A percentile compares a stretch with the other conserved stretches of the same genome.
Evolutionary conservation across 2,888 invertebrate genomes (phyloP).

Genomic region (Leucophora obtusa): DNA sequence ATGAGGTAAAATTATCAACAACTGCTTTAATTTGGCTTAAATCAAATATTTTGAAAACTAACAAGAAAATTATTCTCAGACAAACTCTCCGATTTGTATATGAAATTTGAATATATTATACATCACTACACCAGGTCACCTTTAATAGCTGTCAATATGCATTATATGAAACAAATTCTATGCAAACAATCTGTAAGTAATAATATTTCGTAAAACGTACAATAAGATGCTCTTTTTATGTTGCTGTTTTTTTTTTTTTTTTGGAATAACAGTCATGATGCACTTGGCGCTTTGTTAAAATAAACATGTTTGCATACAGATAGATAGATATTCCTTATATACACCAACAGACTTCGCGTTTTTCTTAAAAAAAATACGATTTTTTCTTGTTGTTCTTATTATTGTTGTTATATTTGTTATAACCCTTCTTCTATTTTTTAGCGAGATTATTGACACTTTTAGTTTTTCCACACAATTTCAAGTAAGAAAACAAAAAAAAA

Average conservation of each 20-base stretch:
- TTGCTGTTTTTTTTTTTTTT: slow-evolving; percentile 4
- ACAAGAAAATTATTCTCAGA: no score
- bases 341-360: slow-evolving; percentile 12
- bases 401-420: slow-evolving; percentile 48
- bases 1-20: no score
- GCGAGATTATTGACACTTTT: slow-evolving; percentile 59
- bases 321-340: slow-evolving; percentile 22
- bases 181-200: slow-evolving; percentile 55
- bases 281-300: slow-evolving; percentile 54
- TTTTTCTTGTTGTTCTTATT: slow-evolving; percentile 51
- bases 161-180: slow-evolving; percentile 44
- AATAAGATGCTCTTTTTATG: slow-evolving; percentile 27
- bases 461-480: slow-evolving; percentile 43
- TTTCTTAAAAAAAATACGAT: slow-evolving; percentile 37
- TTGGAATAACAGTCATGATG: slow-evolving; percentile 36
- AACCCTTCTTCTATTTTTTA: slow-evolving; percentile 47
- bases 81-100: no score
- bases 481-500: slow-evolving; percentile 19
- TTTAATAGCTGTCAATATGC: not conserved
- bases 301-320: slow-evolving; percentile 46
- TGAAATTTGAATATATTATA: no score
- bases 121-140: not conserved
- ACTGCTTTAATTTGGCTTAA: no score
- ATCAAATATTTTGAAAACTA: no score
- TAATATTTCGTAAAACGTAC: slow-evolving; percentile 49